Percentiles rank a stretch among this genome's conserved stretches.
phyloP scores from a whole-genome alignment of 2,797 vertebrate species.

The Anguilla marmorata region DNA sequence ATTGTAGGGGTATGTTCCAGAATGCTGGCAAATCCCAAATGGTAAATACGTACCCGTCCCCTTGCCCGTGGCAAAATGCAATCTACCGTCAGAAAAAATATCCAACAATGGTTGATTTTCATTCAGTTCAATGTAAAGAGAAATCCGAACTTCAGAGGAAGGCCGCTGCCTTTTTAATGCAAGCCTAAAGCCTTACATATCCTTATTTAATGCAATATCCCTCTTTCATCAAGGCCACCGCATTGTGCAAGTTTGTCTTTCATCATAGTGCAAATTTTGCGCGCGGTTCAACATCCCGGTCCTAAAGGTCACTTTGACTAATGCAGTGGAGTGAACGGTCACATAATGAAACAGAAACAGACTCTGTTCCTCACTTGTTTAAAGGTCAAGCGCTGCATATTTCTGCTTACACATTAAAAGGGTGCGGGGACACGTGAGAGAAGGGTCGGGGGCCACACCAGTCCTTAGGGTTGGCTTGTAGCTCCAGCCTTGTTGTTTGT shows the following conservation, averaged over 20 bases:
- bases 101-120: background rate
- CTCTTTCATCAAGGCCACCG: background rate
- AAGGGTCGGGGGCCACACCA: background rate
- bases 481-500: slow-evolving; percentile 10
- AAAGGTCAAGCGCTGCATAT: slow-evolving; percentile 44
- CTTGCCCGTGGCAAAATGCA: background rate
- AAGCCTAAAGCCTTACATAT: background rate
- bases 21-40: background rate
- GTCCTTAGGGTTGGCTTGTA: slow-evolving; percentile 17
- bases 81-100: background rate
- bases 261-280: background rate
- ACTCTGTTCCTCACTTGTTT: slow-evolving; percentile 10
- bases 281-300: background rate
- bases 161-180: background rate
- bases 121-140: background rate
- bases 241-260: background rate
- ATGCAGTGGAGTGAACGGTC: slow-evolving; percentile 2
- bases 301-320: slow-evolving; percentile 13
- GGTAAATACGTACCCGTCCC: background rate
- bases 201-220: background rate
- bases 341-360: background rate
- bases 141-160: background rate
- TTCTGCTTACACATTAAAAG: slow-evolving; percentile 27
- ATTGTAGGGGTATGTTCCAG: background rate
- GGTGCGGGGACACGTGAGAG: background rate